phyloP scores from a whole-genome alignment of 2,888 invertebrate species.

The Phorcus lineatus region DNA sequence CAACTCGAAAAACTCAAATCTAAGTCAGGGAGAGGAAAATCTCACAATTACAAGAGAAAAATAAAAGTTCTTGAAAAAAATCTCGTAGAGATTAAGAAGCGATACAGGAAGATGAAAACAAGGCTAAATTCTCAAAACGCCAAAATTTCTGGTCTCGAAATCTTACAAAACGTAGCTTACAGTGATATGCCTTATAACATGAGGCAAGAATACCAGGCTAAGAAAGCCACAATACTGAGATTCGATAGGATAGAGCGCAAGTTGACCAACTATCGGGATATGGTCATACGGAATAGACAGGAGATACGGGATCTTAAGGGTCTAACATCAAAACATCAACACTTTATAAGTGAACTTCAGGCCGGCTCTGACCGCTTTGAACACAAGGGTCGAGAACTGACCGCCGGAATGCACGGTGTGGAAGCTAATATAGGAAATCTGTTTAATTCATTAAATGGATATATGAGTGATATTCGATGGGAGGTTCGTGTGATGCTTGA shows the following conservation, averaged over 20 bases:
- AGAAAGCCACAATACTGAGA: neutral
- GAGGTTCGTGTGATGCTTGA: constrained; percentile 20
- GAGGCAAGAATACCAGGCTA: neutral
- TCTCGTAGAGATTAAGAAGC: neutral
- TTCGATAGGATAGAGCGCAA: constrained; percentile 1
- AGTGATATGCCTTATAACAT: neutral
- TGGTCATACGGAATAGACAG: constrained; percentile 21
- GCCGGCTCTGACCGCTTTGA: constrained; percentile 8
- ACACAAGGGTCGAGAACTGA: constrained; percentile 11
- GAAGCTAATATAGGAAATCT: constrained; percentile 15
- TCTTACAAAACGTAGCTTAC: neutral
- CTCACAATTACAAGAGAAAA: neutral
- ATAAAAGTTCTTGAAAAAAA: neutral
- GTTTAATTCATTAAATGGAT: constrained; percentile 11
- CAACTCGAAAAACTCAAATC: neutral
- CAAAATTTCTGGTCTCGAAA: neutral
- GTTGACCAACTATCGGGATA: constrained; percentile 14
- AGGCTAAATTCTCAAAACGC: neutral
- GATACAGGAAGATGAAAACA: neutral
- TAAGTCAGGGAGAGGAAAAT: neutral
- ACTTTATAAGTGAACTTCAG: constrained; percentile 15
- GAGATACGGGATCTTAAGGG: constrained; percentile 22
- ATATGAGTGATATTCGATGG: constrained; percentile 13
- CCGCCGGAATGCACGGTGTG: neutral
- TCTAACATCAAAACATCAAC: constrained; percentile 7